Evolutionary conservation across 2,797 vertebrate genomes (phyloP).

Genomic region (Fistularia tabacaria): DNA sequence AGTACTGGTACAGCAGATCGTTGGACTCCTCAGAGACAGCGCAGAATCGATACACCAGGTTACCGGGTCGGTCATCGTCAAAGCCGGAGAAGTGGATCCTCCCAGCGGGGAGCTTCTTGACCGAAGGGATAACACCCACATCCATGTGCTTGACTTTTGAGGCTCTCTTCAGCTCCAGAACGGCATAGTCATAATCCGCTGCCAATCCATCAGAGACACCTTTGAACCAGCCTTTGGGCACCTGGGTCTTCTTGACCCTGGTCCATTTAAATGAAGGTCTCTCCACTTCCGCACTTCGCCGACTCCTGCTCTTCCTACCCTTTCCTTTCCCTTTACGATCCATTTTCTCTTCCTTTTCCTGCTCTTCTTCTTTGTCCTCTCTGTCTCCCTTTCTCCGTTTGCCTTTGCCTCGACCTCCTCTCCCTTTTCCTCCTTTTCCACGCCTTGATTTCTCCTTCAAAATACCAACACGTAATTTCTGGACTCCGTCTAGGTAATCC

Average conservation of each 20-base stretch:
- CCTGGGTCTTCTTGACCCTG: constrained; percentile 87
- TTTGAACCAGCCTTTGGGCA: constrained; percentile 92
- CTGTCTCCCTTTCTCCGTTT: constrained; percentile 62
- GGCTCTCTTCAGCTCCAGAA: constrained; percentile 89
- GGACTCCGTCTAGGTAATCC: constrained; percentile 86
- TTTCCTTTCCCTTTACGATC: constrained; percentile 56
- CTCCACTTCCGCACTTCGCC: constrained; percentile 58
- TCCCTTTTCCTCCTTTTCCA: constrained; percentile 59
- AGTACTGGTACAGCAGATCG: constrained; percentile 93
- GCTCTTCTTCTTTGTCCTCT: constrained; percentile 32
- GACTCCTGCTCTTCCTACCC: constrained; percentile 62
- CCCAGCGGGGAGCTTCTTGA: constrained; percentile 85
- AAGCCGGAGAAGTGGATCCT: constrained; percentile 97
- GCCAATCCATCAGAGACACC: constrained; percentile 74
- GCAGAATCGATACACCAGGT: constrained; percentile 95
- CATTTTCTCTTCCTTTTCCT: constrained; percentile 50
- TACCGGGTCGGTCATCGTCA: constrained; percentile 85
- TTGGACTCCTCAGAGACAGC: constrained; percentile 90
- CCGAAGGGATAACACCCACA: constrained; percentile 85
- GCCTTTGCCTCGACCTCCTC: constrained; percentile 65
- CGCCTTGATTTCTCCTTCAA: constrained; percentile 83
- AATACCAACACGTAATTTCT: constrained; percentile 88
- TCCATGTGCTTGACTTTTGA: constrained; percentile 91
- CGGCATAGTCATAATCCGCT: constrained; percentile 92
- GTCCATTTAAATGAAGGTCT: constrained; percentile 91